These are phyloP conservation scores for Anoplius nigerrimus DNA, from an alignment of 2,888 invertebrate species.

Conservation along the genomic window DNA sequence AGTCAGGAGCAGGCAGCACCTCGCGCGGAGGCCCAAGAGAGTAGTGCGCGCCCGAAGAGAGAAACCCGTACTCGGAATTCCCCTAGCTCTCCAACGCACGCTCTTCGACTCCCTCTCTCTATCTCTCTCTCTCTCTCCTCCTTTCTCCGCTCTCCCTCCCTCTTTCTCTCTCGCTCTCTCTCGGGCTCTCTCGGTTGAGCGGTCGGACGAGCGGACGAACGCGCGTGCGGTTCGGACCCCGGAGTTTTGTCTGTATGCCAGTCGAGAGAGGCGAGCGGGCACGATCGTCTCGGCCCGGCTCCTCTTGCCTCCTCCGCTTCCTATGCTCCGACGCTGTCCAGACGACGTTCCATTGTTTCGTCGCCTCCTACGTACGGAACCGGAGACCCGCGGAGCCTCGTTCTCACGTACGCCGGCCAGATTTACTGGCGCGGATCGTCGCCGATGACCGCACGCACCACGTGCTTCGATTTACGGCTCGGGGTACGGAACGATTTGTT, in stretches of 20 bases:
- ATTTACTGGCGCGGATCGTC: background rate
- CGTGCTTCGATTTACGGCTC: too few relatives aligned
- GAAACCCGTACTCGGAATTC: slow-evolving; percentile 42
- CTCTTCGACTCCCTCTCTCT: background rate
- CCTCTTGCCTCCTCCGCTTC: slow-evolving; percentile 22
- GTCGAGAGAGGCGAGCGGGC: slow-evolving; percentile 23
- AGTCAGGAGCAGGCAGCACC: slow-evolving; percentile 44
- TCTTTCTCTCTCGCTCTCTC: background rate
- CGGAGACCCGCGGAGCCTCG: slow-evolving; percentile 30
- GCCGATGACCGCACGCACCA: too few relatives aligned
- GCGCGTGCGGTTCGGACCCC: slow-evolving; percentile 17
- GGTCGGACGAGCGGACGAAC: background rate
- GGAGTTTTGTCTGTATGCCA: slow-evolving; percentile 31
- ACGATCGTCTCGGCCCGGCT: background rate
- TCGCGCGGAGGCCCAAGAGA: slow-evolving; percentile 29
- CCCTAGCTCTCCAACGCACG: slow-evolving; percentile 13
- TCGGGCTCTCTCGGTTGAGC: background rate
- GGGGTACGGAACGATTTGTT: too few relatives aligned
- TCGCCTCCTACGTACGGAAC: slow-evolving; percentile 31
- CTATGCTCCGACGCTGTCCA: slow-evolving; percentile 20
- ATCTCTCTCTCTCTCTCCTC: background rate
- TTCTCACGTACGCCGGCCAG: slow-evolving; percentile 6
- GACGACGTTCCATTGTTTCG: slow-evolving; percentile 50
- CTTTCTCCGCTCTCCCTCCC: background rate
- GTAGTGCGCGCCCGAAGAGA: slow-evolving; percentile 36